Evolutionary conservation across 2,113 vertebrate species (phyloP).

Genomic region (Rhinopomastus cyanomelas): DNA sequence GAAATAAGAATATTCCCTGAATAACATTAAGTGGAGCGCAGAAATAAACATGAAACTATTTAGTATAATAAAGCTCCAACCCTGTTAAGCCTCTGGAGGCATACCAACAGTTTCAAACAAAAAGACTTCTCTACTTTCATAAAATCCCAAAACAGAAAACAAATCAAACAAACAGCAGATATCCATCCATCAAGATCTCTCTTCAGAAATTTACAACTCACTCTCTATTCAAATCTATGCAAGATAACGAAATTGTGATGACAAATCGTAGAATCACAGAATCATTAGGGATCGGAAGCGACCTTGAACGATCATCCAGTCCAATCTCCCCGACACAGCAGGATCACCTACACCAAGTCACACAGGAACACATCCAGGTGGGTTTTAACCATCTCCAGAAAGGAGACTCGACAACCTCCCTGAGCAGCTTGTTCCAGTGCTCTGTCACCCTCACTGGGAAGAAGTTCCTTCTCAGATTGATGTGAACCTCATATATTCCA

Average conservation of each 20-base stretch:
- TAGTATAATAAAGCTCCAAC: slow-evolving; percentile 28
- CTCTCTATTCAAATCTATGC: neutral
- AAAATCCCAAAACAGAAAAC: neutral
- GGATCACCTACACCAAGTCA: too few relatives aligned
- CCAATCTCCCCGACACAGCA: too few relatives aligned
- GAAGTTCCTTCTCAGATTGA: too few relatives aligned
- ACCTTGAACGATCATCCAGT: too few relatives aligned
- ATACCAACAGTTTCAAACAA: slow-evolving; percentile 27
- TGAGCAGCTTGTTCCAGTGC: too few relatives aligned
- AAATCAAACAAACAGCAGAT: slow-evolving; percentile 1
- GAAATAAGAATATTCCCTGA: slow-evolving; percentile 26
- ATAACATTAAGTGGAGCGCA: neutral
- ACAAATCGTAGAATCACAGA: too few relatives aligned
- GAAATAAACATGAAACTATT: slow-evolving; percentile 5
- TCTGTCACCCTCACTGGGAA: too few relatives aligned
- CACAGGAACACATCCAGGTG: too few relatives aligned
- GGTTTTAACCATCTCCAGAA: too few relatives aligned
- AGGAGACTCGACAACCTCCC: too few relatives aligned
- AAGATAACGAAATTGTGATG: neutral
- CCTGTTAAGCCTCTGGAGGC: neutral
- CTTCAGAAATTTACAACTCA: neutral
- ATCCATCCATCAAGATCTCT: neutral
- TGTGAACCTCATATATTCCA: too few relatives aligned
- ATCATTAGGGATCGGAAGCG: too few relatives aligned
- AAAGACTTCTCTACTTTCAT: neutral